Base-by-base conservation (phyloP, 2,888 invertebrate species). In the Netelia fuscicornis region DNA sequence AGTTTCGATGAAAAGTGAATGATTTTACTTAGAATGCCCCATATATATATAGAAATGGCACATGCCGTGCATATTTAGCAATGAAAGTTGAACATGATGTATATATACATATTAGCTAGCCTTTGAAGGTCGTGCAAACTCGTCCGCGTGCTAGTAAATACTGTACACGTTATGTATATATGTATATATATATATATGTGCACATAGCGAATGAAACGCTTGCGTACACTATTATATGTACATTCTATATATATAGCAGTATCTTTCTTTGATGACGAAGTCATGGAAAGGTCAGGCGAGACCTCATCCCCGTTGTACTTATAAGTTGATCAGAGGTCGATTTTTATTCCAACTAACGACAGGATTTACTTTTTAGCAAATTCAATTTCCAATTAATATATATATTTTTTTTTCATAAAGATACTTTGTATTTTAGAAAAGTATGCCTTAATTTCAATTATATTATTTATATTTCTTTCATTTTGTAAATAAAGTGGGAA, bases 281-380 rank as follows among this genome's bases (percentile, higher is more conserved):
- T 80, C 65, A 60, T 67, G 72, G 80, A 80, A 80, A 80, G 80
- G 80, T 80, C 80, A 80, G 80, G 80, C 80, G 79, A 71, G 48
- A 48, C 11, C 48, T 13, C 48, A 11, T 13, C 11, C 48, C 11
- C 48, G 1, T 13, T 3, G 2, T 2, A 11, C 48, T 10, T 10
- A 48, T 48, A 11, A 0, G 11, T 48, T 2, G 0, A 48, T 0
- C 48, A 13, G 10, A 13, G 10, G 2, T 48, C 13, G 6, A 3
- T 48, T 48, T 48, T 48, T 48, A 3, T 11, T 10, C 0, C 10
- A 48, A 2, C 25, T 2, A 30, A 30, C 30, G 6, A 30, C 6
- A 5, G 0, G 30, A 30, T 30, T 3, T 5, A 30, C 5, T 30
- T 3, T 5, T 30, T 30, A 30, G 2, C 30, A 5, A 5, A 30